Percentiles rank a stretch among this genome's conserved stretches.
Conservation (phyloP, 1,140 invertebrate genomes). For the Plutomurus gul region DNA sequence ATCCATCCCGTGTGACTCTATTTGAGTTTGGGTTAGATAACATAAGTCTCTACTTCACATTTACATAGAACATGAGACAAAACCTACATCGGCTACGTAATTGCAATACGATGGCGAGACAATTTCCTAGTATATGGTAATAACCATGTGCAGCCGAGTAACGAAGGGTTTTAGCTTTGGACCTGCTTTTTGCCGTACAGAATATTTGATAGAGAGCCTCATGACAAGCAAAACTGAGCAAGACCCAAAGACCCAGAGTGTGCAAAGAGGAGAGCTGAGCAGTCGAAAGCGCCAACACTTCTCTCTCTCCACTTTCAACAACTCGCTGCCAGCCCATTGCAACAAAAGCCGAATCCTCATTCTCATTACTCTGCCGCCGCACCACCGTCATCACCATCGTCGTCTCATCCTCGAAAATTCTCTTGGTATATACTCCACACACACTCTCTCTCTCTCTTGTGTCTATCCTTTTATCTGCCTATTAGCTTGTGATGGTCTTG, state of each 20-base stretch:
- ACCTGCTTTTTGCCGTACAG: neutral
- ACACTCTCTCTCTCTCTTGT: no score
- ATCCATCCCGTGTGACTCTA: neutral
- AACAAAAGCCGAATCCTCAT: neutral
- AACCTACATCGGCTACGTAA: neutral
- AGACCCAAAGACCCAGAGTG: neutral
- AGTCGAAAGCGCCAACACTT: no score
- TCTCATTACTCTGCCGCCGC: neutral
- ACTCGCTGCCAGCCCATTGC: neutral
- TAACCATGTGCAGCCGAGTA: no score
- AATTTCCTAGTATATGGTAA: constrained; percentile 6
- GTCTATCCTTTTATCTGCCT: constrained; percentile 1
- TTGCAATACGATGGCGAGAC: neutral
- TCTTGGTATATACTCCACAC: neutral
- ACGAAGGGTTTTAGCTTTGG: no score
- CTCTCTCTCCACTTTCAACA: no score
- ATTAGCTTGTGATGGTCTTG: constrained; percentile 9
- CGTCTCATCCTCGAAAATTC: neutral
- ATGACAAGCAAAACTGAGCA: constrained; percentile 15
- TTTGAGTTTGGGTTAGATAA: neutral
- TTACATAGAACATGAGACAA: constrained; percentile 3
- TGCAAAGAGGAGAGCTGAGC: neutral
- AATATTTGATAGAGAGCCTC: constrained; percentile 17
- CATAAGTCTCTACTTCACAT: neutral
- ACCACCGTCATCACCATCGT: neutral